Evolutionary conservation across 2,888 invertebrate genomes (phyloP), one percentile per base, ranked within the genome.

Genomic region (Orthosia gracilis): DNA sequence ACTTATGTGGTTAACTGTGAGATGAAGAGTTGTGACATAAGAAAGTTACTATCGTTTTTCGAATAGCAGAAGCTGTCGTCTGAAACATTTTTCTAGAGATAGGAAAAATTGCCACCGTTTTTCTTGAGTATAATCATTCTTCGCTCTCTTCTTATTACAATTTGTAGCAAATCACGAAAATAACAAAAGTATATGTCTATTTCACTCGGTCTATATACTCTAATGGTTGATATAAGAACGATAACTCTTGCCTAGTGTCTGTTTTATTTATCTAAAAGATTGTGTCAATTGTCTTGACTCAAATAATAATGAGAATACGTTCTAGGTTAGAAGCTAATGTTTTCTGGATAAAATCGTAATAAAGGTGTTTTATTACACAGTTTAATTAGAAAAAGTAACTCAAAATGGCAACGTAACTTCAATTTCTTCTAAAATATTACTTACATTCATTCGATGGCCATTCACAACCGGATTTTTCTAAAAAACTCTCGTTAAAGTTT

Each of bases 401-500:
- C 2, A 54, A 47, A 73, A 65, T n/a, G 17, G 31, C 13, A 9
- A n/a, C 45, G n/a, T 18, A 18, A 67, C 40, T 3, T 54, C 1
- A 50, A 31, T 26, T 64, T 26, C 31, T 57, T 45, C 47, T 58
- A 45, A 81, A 73, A 67, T 58, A 59, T 50, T 54, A 69, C 47
- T 50, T 54, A 69, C 47, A 70, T 80, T 74, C 9, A 58, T 58
- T 63, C 23, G 55, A 73, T 55, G 40, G 52, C 23, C 2, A 62
- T 76, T 64, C 52, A 68, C 15, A 26, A 26, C 49, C 52, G 54
- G 52, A 18, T 54, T 69, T 84, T 86, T 58, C 31, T 61, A 69
- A 77, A 79, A 76, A 82, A 87, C 67, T 76, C 62, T 73, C 65
- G 57, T 63, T 52, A 70, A 80, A 83, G 59, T 85, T 80, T 13